Evolutionary conservation across 2,113 vertebrate genomes (phyloP).

Genomic region (Lampris megalopsis): DNA sequence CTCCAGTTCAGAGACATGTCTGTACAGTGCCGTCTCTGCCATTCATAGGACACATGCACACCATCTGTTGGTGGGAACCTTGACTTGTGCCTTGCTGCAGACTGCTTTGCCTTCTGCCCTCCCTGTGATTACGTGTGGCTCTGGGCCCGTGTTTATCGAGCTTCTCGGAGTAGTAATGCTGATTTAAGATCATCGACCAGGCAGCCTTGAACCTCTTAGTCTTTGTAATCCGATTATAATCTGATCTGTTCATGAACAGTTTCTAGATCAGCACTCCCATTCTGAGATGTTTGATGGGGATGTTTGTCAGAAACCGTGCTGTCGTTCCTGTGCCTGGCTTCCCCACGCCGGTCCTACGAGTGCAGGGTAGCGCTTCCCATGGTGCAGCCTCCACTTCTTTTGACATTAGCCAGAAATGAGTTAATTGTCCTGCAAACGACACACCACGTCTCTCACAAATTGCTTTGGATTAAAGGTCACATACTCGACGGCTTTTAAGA

Average conservation of each 20-base stretch:
- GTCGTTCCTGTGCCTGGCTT: not conserved
- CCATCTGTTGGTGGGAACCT: not conserved
- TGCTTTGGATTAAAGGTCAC: not conserved
- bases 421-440: not conserved
- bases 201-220: not conserved
- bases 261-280: not conserved
- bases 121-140: not conserved
- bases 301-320: not conserved
- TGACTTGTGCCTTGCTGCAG: slow-evolving; percentile 1
- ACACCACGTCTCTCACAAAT: not conserved
- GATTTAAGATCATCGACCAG: not conserved
- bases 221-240: slow-evolving; percentile 9
- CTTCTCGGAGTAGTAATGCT: not conserved
- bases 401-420: not conserved
- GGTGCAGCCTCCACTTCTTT: not conserved
- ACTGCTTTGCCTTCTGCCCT: not conserved
- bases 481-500: not conserved
- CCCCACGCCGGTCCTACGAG: not conserved
- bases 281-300: not conserved
- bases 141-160: not conserved
- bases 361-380: too few species aligned
- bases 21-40: slow-evolving; percentile 45
- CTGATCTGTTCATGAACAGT: not conserved
- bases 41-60: not conserved
- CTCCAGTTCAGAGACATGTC: slow-evolving; percentile 50